Conservation (phyloP, 2,113 vertebrate species). For the Nymphicus hollandicus region DNA sequence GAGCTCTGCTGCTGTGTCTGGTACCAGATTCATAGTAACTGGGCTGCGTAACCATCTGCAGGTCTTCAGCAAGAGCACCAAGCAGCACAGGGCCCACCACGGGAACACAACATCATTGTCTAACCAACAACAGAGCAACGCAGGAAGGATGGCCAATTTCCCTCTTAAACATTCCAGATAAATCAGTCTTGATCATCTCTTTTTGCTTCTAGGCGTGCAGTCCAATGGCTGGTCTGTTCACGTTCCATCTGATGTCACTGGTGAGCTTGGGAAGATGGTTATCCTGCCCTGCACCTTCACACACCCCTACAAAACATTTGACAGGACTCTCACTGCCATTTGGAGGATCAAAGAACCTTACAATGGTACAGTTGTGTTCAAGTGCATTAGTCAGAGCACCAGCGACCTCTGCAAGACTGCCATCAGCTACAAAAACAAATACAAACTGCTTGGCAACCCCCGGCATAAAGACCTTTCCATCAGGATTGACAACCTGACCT, state of each 20-base stretch:
- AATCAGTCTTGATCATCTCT: not conserved
- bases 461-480: conserved; percentile 90
- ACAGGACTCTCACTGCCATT: conserved; percentile 81
- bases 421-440: conserved; percentile 83
- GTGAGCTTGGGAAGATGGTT: conserved; percentile 80
- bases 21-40: not conserved
- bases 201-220: conserved; percentile 26
- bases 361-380: conserved; percentile 78
- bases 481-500: conserved; percentile 80
- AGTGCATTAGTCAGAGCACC: conserved; percentile 76
- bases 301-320: conserved; percentile 86
- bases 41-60: not conserved
- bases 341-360: conserved; percentile 85
- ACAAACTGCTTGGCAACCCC: conserved; percentile 88
- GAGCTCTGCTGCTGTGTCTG: not conserved
- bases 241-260: conserved; percentile 81
- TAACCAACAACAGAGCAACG: not conserved
- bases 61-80: not conserved
- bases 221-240: conserved; percentile 86
- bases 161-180: not conserved
- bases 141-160: not conserved
- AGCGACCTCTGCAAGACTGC: conserved; percentile 79
- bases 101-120: not conserved
- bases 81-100: not conserved
- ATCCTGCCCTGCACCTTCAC: conserved; percentile 90